These are phyloP conservation scores for Diarsia brunnea DNA, from an alignment of 2,888 invertebrate genomes.

Conservation along the genomic window DNA sequence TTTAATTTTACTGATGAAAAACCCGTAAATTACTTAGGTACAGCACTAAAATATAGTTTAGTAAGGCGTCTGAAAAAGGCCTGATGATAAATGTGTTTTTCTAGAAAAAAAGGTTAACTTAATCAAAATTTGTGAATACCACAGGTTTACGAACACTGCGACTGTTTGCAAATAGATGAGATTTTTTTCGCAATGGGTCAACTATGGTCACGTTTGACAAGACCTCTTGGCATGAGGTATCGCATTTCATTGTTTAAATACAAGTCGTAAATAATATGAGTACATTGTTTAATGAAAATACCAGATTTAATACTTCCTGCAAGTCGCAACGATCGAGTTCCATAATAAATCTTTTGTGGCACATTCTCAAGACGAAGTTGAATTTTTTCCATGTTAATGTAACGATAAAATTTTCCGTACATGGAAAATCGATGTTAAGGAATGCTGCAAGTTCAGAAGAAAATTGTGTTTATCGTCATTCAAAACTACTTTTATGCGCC, in stretches of 20 bases:
- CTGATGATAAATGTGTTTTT: neutral
- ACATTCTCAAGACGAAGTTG: constrained; percentile 6
- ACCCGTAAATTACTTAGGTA: neutral
- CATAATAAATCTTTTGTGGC: constrained; percentile 22
- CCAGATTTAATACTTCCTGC: constrained; percentile 26
- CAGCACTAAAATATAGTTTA: neutral
- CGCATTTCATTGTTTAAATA: constrained; percentile 48
- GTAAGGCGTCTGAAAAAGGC: neutral
- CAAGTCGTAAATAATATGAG: constrained; percentile 9
- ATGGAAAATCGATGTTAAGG: constrained; percentile 6
- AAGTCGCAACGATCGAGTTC: constrained; percentile 26
- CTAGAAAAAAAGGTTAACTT: neutral
- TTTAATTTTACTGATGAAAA: neutral
- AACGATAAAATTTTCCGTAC: constrained; percentile 2
- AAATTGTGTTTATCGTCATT: neutral
- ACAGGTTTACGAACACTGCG: constrained; percentile 35
- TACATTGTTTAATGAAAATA: constrained; percentile 28
- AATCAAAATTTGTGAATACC: neutral
- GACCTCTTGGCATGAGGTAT: constrained; percentile 39
- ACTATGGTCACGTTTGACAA: constrained; percentile 54
- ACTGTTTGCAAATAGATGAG: constrained; percentile 39
- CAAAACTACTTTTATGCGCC: neutral
- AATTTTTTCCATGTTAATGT: too few species aligned
- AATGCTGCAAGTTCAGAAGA: neutral
- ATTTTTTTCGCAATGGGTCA: constrained; percentile 51